A percentile compares a stretch with the other conserved stretches of the same genome.
These are phyloP conservation scores for Leucoraja erinaceus DNA, from an alignment of 2,113 vertebrate genomes.

Conservation along the genomic window DNA sequence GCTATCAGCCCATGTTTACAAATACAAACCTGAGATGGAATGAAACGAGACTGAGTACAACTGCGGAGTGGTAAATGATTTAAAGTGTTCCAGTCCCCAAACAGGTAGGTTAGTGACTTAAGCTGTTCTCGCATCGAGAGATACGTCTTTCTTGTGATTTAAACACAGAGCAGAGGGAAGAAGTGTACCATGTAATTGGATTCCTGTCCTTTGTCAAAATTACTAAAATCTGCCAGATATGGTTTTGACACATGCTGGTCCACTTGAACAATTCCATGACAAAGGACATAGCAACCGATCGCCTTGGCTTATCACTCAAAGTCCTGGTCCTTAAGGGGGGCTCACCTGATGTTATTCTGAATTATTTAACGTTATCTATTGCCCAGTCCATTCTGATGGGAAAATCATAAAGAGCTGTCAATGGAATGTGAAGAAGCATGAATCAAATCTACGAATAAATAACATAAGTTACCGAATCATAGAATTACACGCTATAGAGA, in stretches of 20 bases:
- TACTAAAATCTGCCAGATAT: neutral
- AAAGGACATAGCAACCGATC: neutral
- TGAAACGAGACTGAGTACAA: neutral
- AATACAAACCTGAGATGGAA: neutral
- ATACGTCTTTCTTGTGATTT: neutral
- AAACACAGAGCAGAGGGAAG: neutral
- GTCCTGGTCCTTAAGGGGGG: neutral
- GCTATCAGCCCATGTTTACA: neutral
- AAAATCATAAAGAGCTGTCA: neutral
- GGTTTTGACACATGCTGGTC: neutral
- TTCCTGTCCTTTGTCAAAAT: neutral
- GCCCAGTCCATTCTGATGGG: neutral
- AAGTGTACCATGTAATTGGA: constrained; percentile 25
- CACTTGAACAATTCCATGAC: neutral
- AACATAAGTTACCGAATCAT: neutral
- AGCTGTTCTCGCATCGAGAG: neutral
- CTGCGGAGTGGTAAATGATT: neutral
- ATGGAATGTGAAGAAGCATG: neutral
- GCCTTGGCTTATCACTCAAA: neutral
- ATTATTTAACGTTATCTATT: neutral
- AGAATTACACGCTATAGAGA: too few species aligned
- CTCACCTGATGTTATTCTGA: neutral
- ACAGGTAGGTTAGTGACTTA: neutral
- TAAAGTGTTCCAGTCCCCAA: neutral
- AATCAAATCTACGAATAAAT: neutral